Percentiles rank a stretch among this genome's conserved stretches.
These are phyloP conservation scores for Syngnathus scovelli DNA, from an alignment of 2,113 vertebrate genomes.

Conservation along the genomic window DNA sequence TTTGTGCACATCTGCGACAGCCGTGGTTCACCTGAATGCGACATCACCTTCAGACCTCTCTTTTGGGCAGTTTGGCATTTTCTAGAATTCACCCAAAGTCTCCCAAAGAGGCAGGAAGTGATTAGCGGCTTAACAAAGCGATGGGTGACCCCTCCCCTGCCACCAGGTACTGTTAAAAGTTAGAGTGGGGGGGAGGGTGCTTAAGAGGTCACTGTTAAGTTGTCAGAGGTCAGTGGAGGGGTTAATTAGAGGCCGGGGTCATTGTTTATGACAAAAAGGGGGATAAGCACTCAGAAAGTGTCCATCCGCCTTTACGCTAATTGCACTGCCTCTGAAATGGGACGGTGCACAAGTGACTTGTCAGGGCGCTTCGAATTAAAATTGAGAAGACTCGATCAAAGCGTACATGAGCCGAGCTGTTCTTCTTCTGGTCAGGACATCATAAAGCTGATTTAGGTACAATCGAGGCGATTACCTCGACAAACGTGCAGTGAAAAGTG, in stretches of 20 bases:
- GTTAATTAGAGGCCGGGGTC: conserved; percentile 62
- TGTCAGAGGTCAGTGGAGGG: conserved; percentile 56
- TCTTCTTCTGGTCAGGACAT: not conserved
- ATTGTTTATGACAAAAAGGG: conserved; percentile 47
- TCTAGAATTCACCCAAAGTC: conserved; percentile 30
- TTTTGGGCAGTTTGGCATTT: no score
- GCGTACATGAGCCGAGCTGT: not conserved
- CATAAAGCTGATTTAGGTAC: conserved; percentile 12
- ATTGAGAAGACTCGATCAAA: not conserved
- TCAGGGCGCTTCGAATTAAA: not conserved
- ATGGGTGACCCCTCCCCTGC: conserved; percentile 26
- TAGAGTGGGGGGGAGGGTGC: conserved; percentile 27
- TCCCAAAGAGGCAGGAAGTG: conserved; percentile 64
- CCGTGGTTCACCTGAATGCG: not conserved
- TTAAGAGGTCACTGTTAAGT: conserved; percentile 64
- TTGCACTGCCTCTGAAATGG: conserved; percentile 43
- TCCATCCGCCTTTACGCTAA: conserved; percentile 35
- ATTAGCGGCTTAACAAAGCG: conserved; percentile 61
- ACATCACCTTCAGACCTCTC: no score
- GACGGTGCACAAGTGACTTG: conserved; percentile 42
- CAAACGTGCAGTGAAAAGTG: conserved; percentile 31
- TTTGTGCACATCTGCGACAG: conserved; percentile 18
- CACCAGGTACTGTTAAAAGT: conserved; percentile 51
- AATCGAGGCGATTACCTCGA: conserved; percentile 14
- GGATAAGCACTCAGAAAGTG: conserved; percentile 27